Base-by-base conservation (phyloP, 2,113 vertebrate species). In the Cichladusa arquata region DNA sequence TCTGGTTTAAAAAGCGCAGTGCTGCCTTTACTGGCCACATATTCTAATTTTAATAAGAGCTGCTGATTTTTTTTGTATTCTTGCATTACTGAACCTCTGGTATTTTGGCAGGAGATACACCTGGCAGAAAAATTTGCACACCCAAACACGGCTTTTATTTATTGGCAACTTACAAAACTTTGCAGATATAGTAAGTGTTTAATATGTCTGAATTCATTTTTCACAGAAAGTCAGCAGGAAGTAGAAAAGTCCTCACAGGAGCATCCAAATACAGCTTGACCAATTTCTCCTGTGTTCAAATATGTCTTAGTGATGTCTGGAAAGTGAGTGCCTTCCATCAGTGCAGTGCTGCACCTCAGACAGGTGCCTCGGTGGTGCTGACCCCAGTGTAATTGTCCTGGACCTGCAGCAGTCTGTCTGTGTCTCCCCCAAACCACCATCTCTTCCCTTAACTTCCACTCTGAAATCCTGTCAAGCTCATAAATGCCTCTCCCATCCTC, bases 401-500 rank as follows among this genome's bases (percentile, higher is more conserved):
- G 69, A 62, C 86, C 74, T 44, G 86, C 85, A 74, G 67, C 48
- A 56, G 22, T 71, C 28, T 50, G 57, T 72, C 80, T 26, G 66
- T 10, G 16, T 70, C 50, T 86, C 62, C 84, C 71, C 79, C 60
- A 73, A 34, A 47, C 42, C 54, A 6, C 79, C 91, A 54, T 86
- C 71, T 12, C 64, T 56, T 86, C 38, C 71, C 71, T 69, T 58
- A 88, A 65, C 74, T 90, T 94, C 5, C 29, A 12, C 76, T 56
- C 74, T 62, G 11, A 91, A 88, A 90, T 77, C 62, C 71, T 95
- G 95, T 93, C 93, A 96, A 77, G 76, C 33, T 94, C 82, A 14
- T 90, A 83, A 95, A 92, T 51, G 60, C 38, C 76, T 94, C 93
- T 90, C 42, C 69, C 47, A 5, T 34, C 69, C 50, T 51, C 71